These are phyloP conservation scores for Gadus macrocephalus DNA, from an alignment of 2,113 vertebrate species.

Conservation along the genomic window DNA sequence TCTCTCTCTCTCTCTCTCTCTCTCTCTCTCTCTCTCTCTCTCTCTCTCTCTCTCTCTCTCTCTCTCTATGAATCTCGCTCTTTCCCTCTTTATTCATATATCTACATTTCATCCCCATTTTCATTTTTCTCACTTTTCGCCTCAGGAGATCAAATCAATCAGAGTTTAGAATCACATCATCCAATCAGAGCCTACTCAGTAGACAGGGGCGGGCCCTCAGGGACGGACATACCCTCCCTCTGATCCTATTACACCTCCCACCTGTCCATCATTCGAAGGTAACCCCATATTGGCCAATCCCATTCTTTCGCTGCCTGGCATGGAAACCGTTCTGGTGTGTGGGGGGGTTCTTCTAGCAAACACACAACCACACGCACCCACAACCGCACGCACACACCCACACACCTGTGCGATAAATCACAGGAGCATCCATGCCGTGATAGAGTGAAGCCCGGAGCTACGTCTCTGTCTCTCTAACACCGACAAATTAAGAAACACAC, in stretches of 20 bases:
- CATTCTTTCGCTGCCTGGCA: constrained; percentile 45
- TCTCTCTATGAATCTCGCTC: constrained; percentile 19
- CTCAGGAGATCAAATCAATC: constrained; percentile 60
- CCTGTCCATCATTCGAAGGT: constrained; percentile 57
- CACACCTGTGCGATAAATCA: background rate
- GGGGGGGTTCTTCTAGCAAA: background rate
- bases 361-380: background rate
- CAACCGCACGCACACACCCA: background rate
- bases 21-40: constrained; percentile 18
- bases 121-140: constrained; percentile 41
- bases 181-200: constrained; percentile 60
- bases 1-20: constrained; percentile 18
- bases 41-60: constrained; percentile 8
- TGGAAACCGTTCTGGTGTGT: constrained; percentile 26
- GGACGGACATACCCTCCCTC: constrained; percentile 51
- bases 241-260: constrained; percentile 64
- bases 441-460: too few relatives aligned
- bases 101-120: background rate
- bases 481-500: too few relatives aligned
- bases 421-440: too few relatives aligned
- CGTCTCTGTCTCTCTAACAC: background rate
- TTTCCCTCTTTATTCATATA: constrained; percentile 1
- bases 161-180: constrained; percentile 62
- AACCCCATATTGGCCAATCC: constrained; percentile 42
- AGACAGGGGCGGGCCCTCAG: constrained; percentile 61